Evolutionary conservation across 2,888 invertebrate species (phyloP), one percentile per base, ranked within the genome.

Genomic region (Aphidoletes aphidimyza): DNA sequence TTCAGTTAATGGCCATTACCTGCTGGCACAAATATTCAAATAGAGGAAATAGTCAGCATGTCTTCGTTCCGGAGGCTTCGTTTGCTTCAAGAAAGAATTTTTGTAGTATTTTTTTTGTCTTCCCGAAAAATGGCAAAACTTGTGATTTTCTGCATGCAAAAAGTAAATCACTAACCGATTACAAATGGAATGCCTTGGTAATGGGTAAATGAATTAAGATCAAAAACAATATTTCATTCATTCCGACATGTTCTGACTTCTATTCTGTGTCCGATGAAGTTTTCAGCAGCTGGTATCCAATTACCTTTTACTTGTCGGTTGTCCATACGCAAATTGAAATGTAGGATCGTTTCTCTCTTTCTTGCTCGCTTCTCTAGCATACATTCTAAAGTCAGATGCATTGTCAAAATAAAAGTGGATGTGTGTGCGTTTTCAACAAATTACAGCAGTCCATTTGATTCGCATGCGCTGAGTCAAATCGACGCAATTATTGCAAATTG

Each of bases 401-500:
- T 69, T 34, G 54, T 54, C 22, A 54, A 47, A 47, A 19, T 3
- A 54, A 22, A 22, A 22, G 6, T 6, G 22, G 3, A 69, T n/a
- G 30, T 47, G 39, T 17, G 3, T 69, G 34, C 69, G 69, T 69
- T 69, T 69, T 8, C 6, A 14, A 14, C 30, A 69, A 69, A 69
- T 69, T 69, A n/a, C 30, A 30, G 69, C 30, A 54, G 1, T 3
- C 54, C n/a, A 17, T 11, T 19, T 47, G 17, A 26, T 54, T 3
- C 22, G 26, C 26, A 26, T 54, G 54, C 26, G 54, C 69, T 22
- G 42, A n/a, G n/a, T n/a, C 34, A 69, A 69, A 69, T 69, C 69
- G 17, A 69, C 34, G 69, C 69, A 69, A 69, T 69, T 69, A 69
- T 54, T 22, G n/a, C 14, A 54, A 54, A 54, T 54, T 54, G 54